Evolutionary conservation across 2,113 vertebrate species (phyloP).

Genomic region (Dolichotis patagonum): DNA sequence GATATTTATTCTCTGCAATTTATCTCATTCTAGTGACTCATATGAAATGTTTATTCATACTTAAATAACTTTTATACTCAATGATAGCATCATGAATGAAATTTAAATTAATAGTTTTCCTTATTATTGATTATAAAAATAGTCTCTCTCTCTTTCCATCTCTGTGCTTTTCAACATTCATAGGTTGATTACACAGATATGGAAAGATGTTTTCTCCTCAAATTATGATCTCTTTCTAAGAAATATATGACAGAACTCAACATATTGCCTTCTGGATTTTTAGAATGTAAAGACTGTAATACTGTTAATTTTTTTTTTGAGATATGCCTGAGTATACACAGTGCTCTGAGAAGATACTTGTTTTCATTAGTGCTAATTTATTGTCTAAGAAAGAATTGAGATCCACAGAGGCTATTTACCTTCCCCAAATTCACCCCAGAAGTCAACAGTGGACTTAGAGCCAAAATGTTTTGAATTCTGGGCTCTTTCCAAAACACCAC

Average conservation of each 20-base stretch:
- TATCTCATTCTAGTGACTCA: not conserved
- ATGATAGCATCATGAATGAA: not conserved
- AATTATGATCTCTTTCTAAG: not conserved
- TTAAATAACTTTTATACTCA: not conserved
- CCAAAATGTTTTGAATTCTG: not conserved
- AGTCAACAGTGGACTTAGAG: not conserved
- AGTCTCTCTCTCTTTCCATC: not conserved
- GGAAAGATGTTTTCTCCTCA: not conserved
- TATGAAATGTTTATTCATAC: not conserved
- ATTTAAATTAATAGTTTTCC: not conserved
- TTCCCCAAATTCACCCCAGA: not conserved
- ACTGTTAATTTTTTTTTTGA: not conserved
- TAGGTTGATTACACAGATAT: not conserved
- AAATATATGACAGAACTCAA: not conserved
- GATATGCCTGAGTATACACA: not conserved
- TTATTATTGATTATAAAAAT: not conserved
- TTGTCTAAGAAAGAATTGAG: not conserved
- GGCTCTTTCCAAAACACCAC: not conserved
- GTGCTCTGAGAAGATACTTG: not conserved
- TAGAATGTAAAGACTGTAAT: not conserved
- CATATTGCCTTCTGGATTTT: not conserved
- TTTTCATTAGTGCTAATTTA: not conserved
- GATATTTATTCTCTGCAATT: not conserved
- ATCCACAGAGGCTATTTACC: not conserved
- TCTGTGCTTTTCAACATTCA: not conserved